Evolutionary conservation across 2,888 invertebrate species (phyloP).

Genomic region (Nomada goodeniana): DNA sequence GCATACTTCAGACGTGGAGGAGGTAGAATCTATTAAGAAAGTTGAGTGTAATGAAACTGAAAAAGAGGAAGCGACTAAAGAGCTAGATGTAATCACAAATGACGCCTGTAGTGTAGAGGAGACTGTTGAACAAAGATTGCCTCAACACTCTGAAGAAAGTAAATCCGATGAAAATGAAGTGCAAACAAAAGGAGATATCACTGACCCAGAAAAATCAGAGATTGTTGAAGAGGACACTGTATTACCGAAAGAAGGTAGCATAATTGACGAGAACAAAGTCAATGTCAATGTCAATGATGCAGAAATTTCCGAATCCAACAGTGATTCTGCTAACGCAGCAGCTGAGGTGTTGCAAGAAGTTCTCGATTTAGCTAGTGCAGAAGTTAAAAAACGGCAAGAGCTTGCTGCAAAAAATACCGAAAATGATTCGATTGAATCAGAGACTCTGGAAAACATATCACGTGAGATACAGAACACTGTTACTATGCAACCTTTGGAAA

Average conservation of each 20-base stretch:
- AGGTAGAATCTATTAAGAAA: background rate
- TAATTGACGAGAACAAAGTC: background rate
- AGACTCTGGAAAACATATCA: constrained; percentile 74
- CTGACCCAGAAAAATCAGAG: background rate
- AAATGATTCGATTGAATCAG: constrained; percentile 33
- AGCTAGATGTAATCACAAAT: background rate
- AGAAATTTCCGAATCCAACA: background rate
- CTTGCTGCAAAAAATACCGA: constrained; percentile 25
- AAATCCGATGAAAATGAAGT: background rate
- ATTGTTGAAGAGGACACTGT: background rate
- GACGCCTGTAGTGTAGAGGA: background rate
- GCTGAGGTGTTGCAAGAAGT: constrained; percentile 62
- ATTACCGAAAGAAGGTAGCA: background rate
- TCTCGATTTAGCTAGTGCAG: constrained; percentile 69
- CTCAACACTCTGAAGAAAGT: background rate
- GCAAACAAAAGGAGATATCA: background rate
- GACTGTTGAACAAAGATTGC: no score
- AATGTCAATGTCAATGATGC: background rate
- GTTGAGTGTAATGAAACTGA: constrained; percentile 8
- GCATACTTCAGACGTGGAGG: background rate
- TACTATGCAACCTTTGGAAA: constrained; percentile 72
- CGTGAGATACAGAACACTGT: constrained; percentile 72
- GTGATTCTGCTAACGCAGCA: constrained; percentile 31
- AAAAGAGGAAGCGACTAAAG: background rate
- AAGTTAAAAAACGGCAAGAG: constrained; percentile 64